Percentiles rank a stretch among this genome's conserved stretches.
These are phyloP conservation scores for Anastrepha ludens DNA, from an alignment of 1,140 invertebrate species.

Conservation along the genomic window DNA sequence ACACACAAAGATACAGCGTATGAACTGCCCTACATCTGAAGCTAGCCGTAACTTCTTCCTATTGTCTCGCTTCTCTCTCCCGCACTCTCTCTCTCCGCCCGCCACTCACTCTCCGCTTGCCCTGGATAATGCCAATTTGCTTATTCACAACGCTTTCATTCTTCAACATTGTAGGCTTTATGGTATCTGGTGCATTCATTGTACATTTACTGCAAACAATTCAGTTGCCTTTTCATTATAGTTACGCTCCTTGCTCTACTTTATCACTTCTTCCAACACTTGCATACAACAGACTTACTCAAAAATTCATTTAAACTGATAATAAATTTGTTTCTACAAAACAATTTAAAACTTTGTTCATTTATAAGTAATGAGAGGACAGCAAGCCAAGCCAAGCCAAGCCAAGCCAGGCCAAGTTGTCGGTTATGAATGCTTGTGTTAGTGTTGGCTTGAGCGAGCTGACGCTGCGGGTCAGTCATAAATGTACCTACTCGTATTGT, in stretches of 20 bases:
- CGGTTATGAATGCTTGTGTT: not conserved
- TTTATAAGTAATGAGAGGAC: constrained; percentile 51
- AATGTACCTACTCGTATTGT: not conserved
- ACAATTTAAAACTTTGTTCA: constrained; percentile 53
- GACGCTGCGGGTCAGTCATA: constrained; percentile 18
- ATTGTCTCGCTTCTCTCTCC: too few relatives aligned
- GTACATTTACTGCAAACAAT: constrained; percentile 28
- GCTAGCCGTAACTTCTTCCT: not conserved
- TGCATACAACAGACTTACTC: constrained; percentile 14
- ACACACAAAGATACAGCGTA: not conserved
- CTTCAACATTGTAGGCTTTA: not conserved
- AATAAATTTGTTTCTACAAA: constrained; percentile 52
- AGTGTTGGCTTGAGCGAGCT: not conserved
- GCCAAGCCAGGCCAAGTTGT: not conserved
- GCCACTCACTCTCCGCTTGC: not conserved
- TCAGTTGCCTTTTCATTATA: constrained; percentile 33
- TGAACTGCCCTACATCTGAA: not conserved
- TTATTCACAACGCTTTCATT: constrained; percentile 16
- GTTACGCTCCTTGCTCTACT: constrained; percentile 22
- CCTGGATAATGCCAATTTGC: constrained; percentile 1
- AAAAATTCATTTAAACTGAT: constrained; percentile 51
- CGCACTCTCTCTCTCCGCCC: not conserved
- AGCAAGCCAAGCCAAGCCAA: not conserved
- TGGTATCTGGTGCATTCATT: not conserved
- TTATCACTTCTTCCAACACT: not conserved